Evolutionary conservation across 2,888 invertebrate genomes (phyloP), one percentile per base, ranked within the genome.

Genomic region (Tubiluchus corallicola): DNA sequence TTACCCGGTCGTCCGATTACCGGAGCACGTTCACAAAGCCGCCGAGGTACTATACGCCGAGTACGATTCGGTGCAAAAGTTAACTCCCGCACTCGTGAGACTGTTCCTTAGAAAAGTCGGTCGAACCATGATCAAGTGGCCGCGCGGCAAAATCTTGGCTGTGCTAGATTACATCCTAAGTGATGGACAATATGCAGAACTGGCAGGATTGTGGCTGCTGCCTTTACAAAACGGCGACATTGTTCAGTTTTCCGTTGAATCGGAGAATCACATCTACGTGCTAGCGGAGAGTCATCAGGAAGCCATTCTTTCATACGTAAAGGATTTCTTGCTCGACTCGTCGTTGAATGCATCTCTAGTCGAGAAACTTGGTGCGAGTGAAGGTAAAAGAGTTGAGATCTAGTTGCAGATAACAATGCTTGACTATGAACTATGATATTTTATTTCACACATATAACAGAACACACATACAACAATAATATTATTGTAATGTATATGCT

Each of bases 171-270:
- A 48, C 40, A 17, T 48, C 19, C 45, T 51, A 19, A 48, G 47
- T 20, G 50, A 51, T 37, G 44, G 47, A 40, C 44, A 48, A 40
- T 50, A 47, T 45, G 38, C 38, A 18, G 46, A 46, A 9, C 38
- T 52, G 17, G 40, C 4, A 4, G 54, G 50, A 2, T 43, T 57
- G 3, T 42, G 50, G 17, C 46, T 57, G 17, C 47, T 57, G 9
- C 57, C 55, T 16, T 45, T 57, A 18, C 49, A 51, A 13, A 49
- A 52, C 42, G 52, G 52, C 2, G 48, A 45, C 4, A 55, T 54
- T 42, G 46, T 45, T 2, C n/a, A n/a, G n/a, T n/a, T n/a, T n/a
- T n/a, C n/a, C n/a, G n/a, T n/a, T n/a, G n/a, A n/a, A n/a, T n/a
- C n/a, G n/a, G n/a, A n/a, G n/a, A n/a, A n/a, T n/a, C n/a, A n/a